A percentile compares a stretch with the other conserved stretches of the same genome.
Conservation (phyloP, 1,140 invertebrate species). For the Choristoneura fumiferana region DNA sequence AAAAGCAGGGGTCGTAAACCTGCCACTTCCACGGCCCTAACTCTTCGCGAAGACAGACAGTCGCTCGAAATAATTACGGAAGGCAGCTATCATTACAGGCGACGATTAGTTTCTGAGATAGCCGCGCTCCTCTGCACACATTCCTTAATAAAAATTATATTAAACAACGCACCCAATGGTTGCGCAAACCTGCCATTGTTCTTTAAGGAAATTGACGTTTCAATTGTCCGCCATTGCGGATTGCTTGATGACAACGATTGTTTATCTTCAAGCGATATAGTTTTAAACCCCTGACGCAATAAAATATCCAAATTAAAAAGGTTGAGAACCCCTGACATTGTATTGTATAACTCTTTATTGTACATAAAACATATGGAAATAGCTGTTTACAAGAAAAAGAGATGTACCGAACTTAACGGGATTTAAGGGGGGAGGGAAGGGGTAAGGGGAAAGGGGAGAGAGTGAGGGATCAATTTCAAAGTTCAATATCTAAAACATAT, state of each 20-base stretch:
- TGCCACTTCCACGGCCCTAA: constrained; percentile 33
- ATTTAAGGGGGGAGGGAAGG: no score
- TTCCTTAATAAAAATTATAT: constrained; percentile 73
- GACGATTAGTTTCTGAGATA: constrained; percentile 65
- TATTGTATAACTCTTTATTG: no score
- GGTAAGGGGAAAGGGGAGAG: no score
- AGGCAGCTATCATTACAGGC: constrained; percentile 58
- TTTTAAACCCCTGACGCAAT: no score
- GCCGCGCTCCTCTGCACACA: constrained; percentile 55
- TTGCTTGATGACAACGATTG: not conserved
- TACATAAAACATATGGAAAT: no score
- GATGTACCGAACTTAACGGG: no score
- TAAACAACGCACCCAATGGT: constrained; percentile 57
- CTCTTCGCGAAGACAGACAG: constrained; percentile 33
- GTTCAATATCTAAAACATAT: no score
- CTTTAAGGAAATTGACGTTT: not conserved
- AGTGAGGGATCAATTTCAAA: no score
- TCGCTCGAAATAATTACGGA: constrained; percentile 66
- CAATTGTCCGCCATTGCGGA: not conserved
- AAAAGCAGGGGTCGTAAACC: no score
- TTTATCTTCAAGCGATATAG: not conserved
- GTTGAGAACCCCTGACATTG: no score
- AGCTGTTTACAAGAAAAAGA: no score
- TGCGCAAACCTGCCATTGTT: constrained; percentile 38
- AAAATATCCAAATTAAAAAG: no score